phyloP scores from a whole-genome alignment of 2,888 invertebrate genomes.

The Gibbula magus region DNA sequence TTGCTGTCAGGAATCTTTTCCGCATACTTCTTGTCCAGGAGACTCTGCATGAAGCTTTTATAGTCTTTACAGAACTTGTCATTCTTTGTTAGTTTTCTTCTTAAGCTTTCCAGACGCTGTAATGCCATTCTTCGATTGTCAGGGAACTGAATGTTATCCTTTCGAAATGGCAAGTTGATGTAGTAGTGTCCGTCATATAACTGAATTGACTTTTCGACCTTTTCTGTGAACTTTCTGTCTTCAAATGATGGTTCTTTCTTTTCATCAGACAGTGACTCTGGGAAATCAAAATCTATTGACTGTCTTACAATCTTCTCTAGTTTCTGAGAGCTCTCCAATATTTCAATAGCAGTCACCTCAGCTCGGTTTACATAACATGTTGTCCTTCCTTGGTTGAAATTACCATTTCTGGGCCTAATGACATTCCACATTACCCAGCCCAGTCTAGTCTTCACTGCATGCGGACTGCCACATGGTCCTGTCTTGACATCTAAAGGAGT shows the following conservation, averaged over 20 bases:
- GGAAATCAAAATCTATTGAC: background rate
- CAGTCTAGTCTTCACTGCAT: constrained; percentile 18
- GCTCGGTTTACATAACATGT: no score
- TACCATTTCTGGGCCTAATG: background rate
- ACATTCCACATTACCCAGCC: background rate
- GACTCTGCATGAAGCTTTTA: no score
- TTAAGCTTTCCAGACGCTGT: background rate
- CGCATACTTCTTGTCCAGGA: no score
- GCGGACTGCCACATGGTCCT: constrained; percentile 24
- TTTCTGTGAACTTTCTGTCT: background rate
- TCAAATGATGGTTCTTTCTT: background rate
- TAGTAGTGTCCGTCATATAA: constrained; percentile 8
- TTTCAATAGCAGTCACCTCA: no score
- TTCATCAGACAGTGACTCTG: background rate
- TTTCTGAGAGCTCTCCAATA: background rate
- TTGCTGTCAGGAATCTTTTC: no score
- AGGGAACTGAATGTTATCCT: background rate
- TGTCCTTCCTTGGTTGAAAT: no score
- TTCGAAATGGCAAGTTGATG: constrained; percentile 9
- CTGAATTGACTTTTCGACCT: background rate
- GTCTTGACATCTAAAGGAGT: background rate
- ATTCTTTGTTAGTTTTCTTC: background rate
- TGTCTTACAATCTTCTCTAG: background rate
- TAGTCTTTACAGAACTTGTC: no score
- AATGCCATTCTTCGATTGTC: background rate